A percentile compares a stretch with the other conserved stretches of the same genome.
Conservation (phyloP, 2,888 invertebrate genomes). For the Philereme vetulata region DNA sequence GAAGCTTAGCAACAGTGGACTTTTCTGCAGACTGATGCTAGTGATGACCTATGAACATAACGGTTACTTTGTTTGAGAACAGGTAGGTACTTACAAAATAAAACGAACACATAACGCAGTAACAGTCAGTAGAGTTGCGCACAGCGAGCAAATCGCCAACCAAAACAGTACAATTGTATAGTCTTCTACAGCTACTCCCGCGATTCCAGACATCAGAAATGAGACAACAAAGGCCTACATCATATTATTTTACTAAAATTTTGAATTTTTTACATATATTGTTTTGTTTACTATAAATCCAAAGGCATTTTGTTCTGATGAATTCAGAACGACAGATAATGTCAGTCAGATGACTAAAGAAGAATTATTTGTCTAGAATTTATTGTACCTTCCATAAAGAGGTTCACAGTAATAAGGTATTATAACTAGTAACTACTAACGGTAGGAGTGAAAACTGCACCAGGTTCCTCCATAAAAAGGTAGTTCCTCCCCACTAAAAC, state of each 20-base stretch:
- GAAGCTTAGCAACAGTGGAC: too few relatives aligned
- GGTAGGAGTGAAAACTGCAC: too few relatives aligned
- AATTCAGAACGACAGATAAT: background rate
- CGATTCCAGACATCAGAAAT: slow-evolving; percentile 54
- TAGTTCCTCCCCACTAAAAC: background rate
- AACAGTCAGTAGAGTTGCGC: slow-evolving; percentile 57
- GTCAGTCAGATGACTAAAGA: background rate
- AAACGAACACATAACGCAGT: slow-evolving; percentile 61
- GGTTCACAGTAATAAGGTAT: too few relatives aligned
- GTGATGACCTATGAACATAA: too few relatives aligned
- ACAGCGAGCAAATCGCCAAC: slow-evolving; percentile 61
- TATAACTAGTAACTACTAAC: too few relatives aligned
- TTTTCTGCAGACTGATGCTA: too few relatives aligned
- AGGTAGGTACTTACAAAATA: slow-evolving; percentile 57
- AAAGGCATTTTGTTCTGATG: slow-evolving; percentile 28
- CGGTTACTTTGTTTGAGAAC: too few relatives aligned
- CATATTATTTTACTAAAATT: slow-evolving; percentile 32
- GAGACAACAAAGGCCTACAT: slow-evolving; percentile 33
- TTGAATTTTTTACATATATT: slow-evolving; percentile 24
- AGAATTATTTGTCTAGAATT: too few relatives aligned
- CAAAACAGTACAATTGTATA: slow-evolving; percentile 59
- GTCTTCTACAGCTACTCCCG: slow-evolving; percentile 50
- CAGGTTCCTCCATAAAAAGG: too few relatives aligned
- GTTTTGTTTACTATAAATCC: slow-evolving; percentile 16
- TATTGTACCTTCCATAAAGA: too few relatives aligned